These are phyloP conservation scores for Eurytoma californica DNA, from an alignment of 2,888 invertebrate genomes.

Conservation along the genomic window DNA sequence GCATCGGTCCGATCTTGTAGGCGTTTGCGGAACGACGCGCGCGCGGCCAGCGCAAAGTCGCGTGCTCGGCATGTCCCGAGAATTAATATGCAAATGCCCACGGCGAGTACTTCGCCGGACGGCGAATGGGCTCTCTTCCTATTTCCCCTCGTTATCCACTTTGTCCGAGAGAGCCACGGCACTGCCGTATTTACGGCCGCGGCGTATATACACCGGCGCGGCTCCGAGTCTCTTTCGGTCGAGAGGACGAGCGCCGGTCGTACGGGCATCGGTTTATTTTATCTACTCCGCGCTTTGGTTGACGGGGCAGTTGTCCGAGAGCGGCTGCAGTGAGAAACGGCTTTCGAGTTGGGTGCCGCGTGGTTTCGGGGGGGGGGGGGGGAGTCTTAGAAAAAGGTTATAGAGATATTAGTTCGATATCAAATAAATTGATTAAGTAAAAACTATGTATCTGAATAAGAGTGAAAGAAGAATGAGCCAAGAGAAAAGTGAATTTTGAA, in stretches of 20 bases:
- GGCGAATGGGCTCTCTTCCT: constrained; percentile 58
- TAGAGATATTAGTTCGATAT: too few relatives aligned
- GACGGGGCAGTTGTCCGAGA: too few relatives aligned
- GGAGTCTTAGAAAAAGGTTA: too few relatives aligned
- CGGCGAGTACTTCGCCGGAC: neutral
- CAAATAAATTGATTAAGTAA: too few relatives aligned
- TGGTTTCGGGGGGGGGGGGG: too few relatives aligned
- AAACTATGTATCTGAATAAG: too few relatives aligned
- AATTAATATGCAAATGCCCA: constrained; percentile 67
- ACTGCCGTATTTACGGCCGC: neutral
- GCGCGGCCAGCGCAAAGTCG: constrained; percentile 50
- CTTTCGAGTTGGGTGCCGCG: too few relatives aligned
- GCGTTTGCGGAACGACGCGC: constrained; percentile 43
- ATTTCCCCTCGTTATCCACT: constrained; percentile 48
- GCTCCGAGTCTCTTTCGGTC: neutral
- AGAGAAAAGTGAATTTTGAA: too few relatives aligned
- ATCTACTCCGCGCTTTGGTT: too few relatives aligned
- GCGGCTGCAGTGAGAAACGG: too few relatives aligned
- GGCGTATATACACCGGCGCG: neutral
- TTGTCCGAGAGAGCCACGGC: constrained; percentile 7
- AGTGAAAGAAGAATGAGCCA: too few relatives aligned
- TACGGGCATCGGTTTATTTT: too few relatives aligned
- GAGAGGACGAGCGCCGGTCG: neutral
- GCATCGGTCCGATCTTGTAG: constrained; percentile 39
- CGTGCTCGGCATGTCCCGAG: constrained; percentile 59